Base-by-base conservation (phyloP, 1,140 invertebrate species). In the Zaprionus lachaisei region DNA sequence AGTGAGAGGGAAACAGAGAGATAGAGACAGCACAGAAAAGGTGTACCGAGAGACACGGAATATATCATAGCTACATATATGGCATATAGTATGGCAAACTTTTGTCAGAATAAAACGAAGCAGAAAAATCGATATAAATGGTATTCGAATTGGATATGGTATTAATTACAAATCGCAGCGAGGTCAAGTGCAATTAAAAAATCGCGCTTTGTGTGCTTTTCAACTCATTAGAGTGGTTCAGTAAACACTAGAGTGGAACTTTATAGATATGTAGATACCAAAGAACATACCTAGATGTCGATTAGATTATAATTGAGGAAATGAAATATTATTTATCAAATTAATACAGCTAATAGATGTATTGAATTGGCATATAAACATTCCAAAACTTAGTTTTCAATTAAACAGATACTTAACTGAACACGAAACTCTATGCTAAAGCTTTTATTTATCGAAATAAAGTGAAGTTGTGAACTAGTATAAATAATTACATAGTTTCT, bases 91-190 rank as follows among this genome's bases (percentile, higher is more conserved):
- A 22, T 49, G 44, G 47, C 47, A 51, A 22, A 51, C n/a, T 47
- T 47, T n/a, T n/a, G 5, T 5, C 6, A 17, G 7, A n/a, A 15
- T 9, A 17, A 47, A 47, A 47, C 41, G 6, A 47, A 17, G 2
- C 47, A 3, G 20, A 14, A 51, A 41, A 51, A 51, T 51, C 47
- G 12, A 51, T 51, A 24, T 4, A 51, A 20, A 12, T 0, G 12
- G 20, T 51, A 51, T 51, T 14, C 41, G 15, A 47, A 47, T 47
- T 47, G 41, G 7, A 47, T 47, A 7, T 47, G 47, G 47, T 51
- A 51, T 51, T 51, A 51, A 51, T 51, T 51, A 14, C 47, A 51
- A 51, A 51, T 51, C 47, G 20, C 11, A 24, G 47, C 47, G 47
- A 24, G 47, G 47, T 51, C 47, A 24, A 51, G 12, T 51, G n/a